Evolutionary conservation across 2,113 vertebrate genomes (phyloP).

Genomic region (Sapayoa aenigma): DNA sequence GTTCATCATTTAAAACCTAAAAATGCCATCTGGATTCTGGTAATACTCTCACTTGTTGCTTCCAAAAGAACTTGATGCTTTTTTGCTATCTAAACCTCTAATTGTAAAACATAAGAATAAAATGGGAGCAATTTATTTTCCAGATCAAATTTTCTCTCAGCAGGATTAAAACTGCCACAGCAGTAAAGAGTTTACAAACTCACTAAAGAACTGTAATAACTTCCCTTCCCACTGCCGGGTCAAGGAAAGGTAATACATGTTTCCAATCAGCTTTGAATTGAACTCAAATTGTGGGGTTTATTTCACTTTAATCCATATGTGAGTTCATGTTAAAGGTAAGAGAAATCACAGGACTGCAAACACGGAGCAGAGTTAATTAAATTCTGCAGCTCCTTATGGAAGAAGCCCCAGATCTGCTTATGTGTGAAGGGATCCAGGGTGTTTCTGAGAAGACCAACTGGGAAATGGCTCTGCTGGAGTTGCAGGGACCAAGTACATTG

Average conservation of each 20-base stretch:
- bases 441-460: not conserved
- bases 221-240: conserved; percentile 72
- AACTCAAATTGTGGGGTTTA: conserved; percentile 73
- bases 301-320: conserved; percentile 74
- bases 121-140: conserved; percentile 64
- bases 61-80: conserved; percentile 30
- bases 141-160: conserved; percentile 60
- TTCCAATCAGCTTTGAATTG: conserved; percentile 80
- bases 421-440: not conserved
- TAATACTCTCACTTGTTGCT: conserved; percentile 10
- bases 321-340: conserved; percentile 74
- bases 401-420: not conserved
- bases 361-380: conserved; percentile 56
- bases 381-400: conserved; percentile 35
- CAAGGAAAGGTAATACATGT: conserved; percentile 74
- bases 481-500: not conserved
- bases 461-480: not conserved
- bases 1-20: conserved; percentile 7
- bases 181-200: conserved; percentile 79
- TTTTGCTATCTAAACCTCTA: conserved; percentile 54
- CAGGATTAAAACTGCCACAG: conserved; percentile 74
- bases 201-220: conserved; percentile 77
- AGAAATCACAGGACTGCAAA: conserved; percentile 60
- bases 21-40: conserved; percentile 31
- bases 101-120: conserved; percentile 66